Evolutionary conservation across 1,140 invertebrate species (phyloP).

Genomic region (Caenorhabditis elegans): DNA sequence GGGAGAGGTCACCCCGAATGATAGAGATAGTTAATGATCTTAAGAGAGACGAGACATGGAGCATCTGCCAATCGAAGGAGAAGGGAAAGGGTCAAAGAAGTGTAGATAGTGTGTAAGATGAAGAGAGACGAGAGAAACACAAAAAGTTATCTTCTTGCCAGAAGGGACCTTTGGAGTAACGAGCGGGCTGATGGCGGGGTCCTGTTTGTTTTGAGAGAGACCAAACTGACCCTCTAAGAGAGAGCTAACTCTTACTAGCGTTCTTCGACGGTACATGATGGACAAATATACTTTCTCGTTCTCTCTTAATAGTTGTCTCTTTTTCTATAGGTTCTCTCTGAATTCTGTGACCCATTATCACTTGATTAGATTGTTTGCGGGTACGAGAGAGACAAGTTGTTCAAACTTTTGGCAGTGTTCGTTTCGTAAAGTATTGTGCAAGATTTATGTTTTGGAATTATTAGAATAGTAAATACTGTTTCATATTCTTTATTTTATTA

Average conservation of each 20-base stretch:
- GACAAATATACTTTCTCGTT: conserved; percentile 5
- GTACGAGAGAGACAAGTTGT: conserved; percentile 17
- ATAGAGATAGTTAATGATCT: not conserved
- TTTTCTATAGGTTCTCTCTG: not conserved
- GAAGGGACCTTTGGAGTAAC: not conserved
- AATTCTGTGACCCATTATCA: conserved; percentile 1
- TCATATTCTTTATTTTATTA: no score
- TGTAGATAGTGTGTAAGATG: no score
- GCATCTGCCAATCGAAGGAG: conserved; percentile 7
- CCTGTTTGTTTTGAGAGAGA: not conserved
- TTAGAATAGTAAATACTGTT: no score
- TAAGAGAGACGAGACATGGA: not conserved
- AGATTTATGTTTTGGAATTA: not conserved
- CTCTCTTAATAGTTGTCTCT: not conserved
- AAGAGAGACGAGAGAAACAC: not conserved
- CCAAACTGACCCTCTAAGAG: not conserved
- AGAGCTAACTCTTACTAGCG: not conserved
- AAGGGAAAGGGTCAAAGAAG: not conserved
- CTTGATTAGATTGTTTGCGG: conserved; percentile 17
- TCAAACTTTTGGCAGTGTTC: not conserved
- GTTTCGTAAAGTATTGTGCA: not conserved
- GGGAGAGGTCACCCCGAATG: not conserved
- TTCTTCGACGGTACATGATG: no score
- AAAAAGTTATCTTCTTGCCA: not conserved
- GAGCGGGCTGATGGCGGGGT: not conserved